Base-by-base conservation (phyloP, 2,113 vertebrate genomes). In the Eulemur macaco region DNA sequence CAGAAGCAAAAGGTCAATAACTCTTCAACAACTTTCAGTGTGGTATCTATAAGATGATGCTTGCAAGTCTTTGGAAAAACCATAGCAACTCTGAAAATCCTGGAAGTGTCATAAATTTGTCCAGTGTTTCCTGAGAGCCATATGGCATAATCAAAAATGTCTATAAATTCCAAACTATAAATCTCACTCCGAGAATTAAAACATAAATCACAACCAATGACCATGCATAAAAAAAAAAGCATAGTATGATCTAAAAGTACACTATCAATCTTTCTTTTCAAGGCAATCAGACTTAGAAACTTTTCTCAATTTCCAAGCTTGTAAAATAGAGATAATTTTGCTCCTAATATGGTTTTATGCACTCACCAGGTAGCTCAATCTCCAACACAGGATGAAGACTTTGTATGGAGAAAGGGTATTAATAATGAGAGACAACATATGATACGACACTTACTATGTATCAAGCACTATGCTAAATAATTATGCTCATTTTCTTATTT, bases 171-270 rank as follows among this genome's bases (percentile, higher is more conserved):
- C 18, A 89, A 21, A 14, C 39, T 84, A 47, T 58, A 89, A 94
- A 64, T 84, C 37, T 81, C 27, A 64, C 18, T 84, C 60, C 82
- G 37, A 89, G 73, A 94, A 94, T 81, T 74, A 63, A 94, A 93
- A 83, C 21, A 85, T 31, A 92, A 87, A 78, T 29, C 34, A 60
- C 29, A 29, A 89, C 18, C 8, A 71, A 17, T 21, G 83, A 42
- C 14, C 29, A 87, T 11, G 21, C 31, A 86, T 68, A 77, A 21
- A 15, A 39, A 37, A 21, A 58, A 20, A 39, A 66, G 2, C n/a
- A 42, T 3, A 78, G 1, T 39, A 52, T 58, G 23, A 94, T 52
- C 37, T 64, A 11, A 84, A 91, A 47, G 31, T 14, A 89, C 34
- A 77, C 6, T 68, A 2, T 23, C 5, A 71, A 81, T n/a, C 21